Evolutionary conservation across 30 jellyfish, hydroid and myxozoan species (phyloP), one percentile per base, ranked within the genome.

Genomic region (Aurelia sp.): DNA sequence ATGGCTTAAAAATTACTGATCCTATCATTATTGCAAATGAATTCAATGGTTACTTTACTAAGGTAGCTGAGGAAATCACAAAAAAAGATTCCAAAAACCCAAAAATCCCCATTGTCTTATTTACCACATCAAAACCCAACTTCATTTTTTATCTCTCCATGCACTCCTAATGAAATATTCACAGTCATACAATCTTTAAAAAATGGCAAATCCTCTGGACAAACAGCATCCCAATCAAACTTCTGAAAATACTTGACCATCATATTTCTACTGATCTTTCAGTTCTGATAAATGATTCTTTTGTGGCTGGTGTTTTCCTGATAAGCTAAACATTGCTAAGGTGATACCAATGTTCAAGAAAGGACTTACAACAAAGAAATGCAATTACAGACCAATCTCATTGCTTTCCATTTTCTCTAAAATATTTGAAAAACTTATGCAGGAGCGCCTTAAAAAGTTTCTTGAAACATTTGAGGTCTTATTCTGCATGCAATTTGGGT

Each of bases 161-260:
- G 66, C 66, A 57, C 66, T 13, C 19, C 66, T 13, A n/a, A 57
- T 57, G 66, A 57, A 57, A 0, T 57, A 57, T 57, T 2, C 66
- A 13, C 66, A 15, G 19, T 57, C 1, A 57, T 57, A 13, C 66
- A 57, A 57, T 57, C 66, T 57, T 57, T 57, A 57, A 57, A 57
- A 57, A 57, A 13, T 15, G 66, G 33, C 33, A 27, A 27, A 27
- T 27, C 33, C 1, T 27, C 33, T 27, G 33, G 33, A 27, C 33
- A 33, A 69, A 69, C 10, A 69, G 81, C 27, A 69, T 69, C 8
- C 81, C 81, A 27, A 27, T 27, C 33, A 27, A 27, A 27, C 33
- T 27, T 27, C 33, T 27, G 33, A 27, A 27, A 27, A 27, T 27
- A 27, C 33, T 27, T 27, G 66, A 57, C 19, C 19, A 13, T 15